Percentiles rank a stretch among this genome's conserved stretches.
Conservation (phyloP, 2,888 invertebrate genomes). For the Troilus luridus region DNA sequence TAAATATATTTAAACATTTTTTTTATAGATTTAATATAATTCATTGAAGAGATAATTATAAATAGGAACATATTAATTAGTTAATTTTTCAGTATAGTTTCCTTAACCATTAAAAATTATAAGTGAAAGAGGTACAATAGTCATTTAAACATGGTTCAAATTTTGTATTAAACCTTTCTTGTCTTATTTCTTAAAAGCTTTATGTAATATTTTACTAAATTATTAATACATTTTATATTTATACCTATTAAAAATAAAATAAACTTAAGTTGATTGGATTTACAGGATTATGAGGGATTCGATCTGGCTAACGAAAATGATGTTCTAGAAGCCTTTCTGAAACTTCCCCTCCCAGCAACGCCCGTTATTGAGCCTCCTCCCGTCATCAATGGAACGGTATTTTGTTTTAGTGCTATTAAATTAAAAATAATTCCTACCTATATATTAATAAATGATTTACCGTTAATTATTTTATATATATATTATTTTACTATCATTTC, state of each 20-base stretch:
- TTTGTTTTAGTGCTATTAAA: neutral
- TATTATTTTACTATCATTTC: neutral
- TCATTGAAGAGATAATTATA: too few relatives aligned
- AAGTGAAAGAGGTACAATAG: too few relatives aligned
- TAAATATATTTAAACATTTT: too few relatives aligned
- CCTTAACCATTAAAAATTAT: too few relatives aligned
- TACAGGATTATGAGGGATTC: conserved; percentile 92
- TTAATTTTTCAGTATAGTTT: too few relatives aligned
- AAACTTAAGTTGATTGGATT: neutral
- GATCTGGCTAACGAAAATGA: conserved; percentile 93
- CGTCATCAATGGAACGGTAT: conserved; percentile 44
- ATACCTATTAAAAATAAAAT: neutral
- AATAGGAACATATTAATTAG: too few relatives aligned
- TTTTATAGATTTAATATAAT: too few relatives aligned
- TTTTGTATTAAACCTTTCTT: too few relatives aligned
- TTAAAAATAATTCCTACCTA: neutral
- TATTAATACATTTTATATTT: neutral
- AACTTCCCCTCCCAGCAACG: conserved; percentile 70
- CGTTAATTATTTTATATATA: neutral
- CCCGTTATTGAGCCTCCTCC: conserved; percentile 49
- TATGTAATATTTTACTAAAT: neutral
- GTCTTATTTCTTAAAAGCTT: neutral
- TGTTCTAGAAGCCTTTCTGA: conserved; percentile 89
- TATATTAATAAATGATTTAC: neutral
- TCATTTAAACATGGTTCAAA: too few relatives aligned